These are phyloP conservation scores for Subanguina moxae DNA, from an alignment of 1,140 invertebrate species.

Conservation along the genomic window DNA sequence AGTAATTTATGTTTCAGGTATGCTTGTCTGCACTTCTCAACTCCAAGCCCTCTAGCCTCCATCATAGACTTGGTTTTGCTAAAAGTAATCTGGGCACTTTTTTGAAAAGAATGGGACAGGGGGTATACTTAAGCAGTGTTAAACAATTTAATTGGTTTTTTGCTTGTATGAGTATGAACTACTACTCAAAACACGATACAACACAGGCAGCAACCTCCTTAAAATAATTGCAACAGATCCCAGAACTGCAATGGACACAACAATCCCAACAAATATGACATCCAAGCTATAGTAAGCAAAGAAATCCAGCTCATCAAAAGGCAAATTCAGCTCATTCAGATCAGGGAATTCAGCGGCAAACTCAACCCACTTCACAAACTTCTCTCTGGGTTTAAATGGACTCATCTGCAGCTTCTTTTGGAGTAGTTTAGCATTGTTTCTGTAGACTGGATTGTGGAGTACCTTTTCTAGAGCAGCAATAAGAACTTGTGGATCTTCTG, in stretches of 20 bases:
- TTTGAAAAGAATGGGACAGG: too few species aligned
- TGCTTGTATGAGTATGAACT: too few species aligned
- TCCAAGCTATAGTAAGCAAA: slow-evolving; percentile 20
- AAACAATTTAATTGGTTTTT: too few species aligned
- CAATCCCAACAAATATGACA: slow-evolving; percentile 9
- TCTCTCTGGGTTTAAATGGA: slow-evolving; percentile 20
- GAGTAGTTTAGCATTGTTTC: not conserved
- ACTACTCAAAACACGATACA: too few species aligned
- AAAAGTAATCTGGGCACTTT: too few species aligned
- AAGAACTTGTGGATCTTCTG: slow-evolving; percentile 4
- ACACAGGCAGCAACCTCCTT: too few species aligned
- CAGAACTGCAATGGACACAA: not conserved
- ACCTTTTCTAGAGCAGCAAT: not conserved
- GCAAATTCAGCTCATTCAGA: slow-evolving; percentile 25
- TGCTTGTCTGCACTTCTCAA: too few species aligned
- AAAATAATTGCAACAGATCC: too few species aligned
- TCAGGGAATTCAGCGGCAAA: slow-evolving; percentile 30
- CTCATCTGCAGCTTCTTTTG: slow-evolving; percentile 7
- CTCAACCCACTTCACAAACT: slow-evolving; percentile 28
- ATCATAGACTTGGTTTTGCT: too few species aligned
- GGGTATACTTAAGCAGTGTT: too few species aligned
- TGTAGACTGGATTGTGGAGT: not conserved
- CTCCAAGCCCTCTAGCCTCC: too few species aligned
- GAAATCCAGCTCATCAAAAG: slow-evolving; percentile 13
- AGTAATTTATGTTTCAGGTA: too few species aligned